Evolutionary conservation across 2,888 invertebrate genomes (phyloP).

Genomic region (Leptopterna dolabrata): DNA sequence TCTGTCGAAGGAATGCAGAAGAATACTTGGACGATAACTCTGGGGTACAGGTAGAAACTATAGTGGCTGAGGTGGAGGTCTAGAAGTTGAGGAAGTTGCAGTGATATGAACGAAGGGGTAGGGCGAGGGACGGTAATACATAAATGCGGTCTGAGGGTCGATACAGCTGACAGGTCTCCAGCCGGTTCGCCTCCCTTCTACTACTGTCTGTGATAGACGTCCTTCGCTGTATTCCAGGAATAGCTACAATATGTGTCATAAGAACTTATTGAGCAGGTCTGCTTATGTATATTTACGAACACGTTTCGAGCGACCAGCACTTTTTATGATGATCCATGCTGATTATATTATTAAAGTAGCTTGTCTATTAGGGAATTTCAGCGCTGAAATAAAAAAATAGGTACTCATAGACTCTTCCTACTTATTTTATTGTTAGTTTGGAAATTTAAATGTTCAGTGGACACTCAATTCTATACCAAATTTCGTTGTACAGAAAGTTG

Average conservation of each 20-base stretch:
- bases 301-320: too few relatives aligned
- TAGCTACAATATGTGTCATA: background rate
- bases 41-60: background rate
- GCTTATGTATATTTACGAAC: too few relatives aligned
- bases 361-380: too few relatives aligned
- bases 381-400: too few relatives aligned
- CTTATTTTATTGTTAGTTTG: too few relatives aligned
- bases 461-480: too few relatives aligned
- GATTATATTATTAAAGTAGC: too few relatives aligned
- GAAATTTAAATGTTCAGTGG: too few relatives aligned
- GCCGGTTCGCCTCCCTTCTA: background rate
- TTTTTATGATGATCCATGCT: too few relatives aligned
- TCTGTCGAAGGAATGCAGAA: conserved; percentile 7
- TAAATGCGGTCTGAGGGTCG: background rate
- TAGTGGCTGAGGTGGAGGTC: background rate
- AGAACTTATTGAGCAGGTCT: too few relatives aligned
- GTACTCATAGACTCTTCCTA: too few relatives aligned
- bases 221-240: background rate
- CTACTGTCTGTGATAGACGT: background rate
- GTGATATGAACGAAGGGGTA: conserved; percentile 15
- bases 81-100: background rate
- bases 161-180: background rate
- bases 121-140: background rate
- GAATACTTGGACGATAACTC: background rate
- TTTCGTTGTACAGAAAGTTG: too few relatives aligned